phyloP scores from a whole-genome alignment of 1,140 invertebrate species.

The Aphaenogaster floridana region DNA sequence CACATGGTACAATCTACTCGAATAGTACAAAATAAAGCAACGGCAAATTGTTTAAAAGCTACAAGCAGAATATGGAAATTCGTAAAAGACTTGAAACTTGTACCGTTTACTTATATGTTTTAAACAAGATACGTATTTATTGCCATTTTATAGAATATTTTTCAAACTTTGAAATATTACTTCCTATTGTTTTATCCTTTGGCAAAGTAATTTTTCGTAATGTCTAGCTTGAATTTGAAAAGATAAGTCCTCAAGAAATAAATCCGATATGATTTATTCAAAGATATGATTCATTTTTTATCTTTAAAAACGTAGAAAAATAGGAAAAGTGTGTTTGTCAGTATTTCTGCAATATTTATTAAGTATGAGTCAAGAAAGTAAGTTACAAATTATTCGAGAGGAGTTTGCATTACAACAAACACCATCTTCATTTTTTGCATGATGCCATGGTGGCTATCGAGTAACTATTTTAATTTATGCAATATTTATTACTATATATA shows the following conservation, averaged over 20 bases:
- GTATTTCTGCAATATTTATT: background rate
- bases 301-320: background rate
- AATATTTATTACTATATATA: background rate
- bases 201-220: background rate
- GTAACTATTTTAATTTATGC: background rate
- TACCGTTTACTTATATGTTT: conserved; percentile 13
- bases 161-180: background rate
- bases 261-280: background rate
- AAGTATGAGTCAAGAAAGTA: background rate
- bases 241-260: background rate
- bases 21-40: conserved; percentile 22
- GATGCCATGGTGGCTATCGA: background rate
- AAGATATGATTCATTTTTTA: background rate
- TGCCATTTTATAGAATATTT: background rate
- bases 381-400: background rate
- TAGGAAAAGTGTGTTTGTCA: background rate
- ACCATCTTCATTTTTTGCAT: background rate
- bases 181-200: background rate
- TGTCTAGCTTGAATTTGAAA: background rate
- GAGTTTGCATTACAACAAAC: background rate
- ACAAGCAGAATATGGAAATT: conserved; percentile 8
- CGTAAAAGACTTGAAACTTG: background rate
- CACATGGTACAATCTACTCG: background rate
- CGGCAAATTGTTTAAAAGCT: background rate
- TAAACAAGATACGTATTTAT: background rate